phyloP scores from a whole-genome alignment of 2,797 vertebrate genomes.

The Spinus pinus region DNA sequence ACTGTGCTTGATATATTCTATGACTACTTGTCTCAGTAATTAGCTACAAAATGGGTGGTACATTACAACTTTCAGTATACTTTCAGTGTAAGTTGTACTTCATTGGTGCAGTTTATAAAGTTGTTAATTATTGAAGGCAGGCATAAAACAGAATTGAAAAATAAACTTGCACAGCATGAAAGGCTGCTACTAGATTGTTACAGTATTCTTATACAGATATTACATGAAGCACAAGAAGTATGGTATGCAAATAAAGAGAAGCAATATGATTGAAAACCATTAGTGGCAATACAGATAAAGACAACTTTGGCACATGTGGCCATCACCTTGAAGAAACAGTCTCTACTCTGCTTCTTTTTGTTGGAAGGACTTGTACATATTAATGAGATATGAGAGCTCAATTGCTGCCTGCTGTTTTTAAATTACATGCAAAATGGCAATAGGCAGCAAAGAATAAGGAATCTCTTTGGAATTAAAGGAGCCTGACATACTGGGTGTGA shows the following conservation, averaged over 20 bases:
- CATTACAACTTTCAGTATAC: background rate
- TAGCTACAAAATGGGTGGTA: background rate
- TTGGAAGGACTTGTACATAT: conserved; percentile 14
- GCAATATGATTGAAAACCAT: background rate
- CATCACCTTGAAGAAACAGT: conserved; percentile 44
- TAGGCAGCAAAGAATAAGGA: background rate
- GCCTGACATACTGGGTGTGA: background rate
- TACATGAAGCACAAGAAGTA: background rate
- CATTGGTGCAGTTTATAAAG: background rate
- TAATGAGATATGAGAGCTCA: conserved; percentile 53
- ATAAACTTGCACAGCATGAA: background rate
- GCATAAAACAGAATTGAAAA: conserved; percentile 4
- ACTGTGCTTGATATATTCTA: background rate
- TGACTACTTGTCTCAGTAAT: background rate
- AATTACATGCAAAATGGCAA: background rate
- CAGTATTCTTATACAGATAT: background rate
- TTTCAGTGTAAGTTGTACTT: background rate
- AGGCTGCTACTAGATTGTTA: background rate
- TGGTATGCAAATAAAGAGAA: background rate
- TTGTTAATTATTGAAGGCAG: conserved; percentile 20
- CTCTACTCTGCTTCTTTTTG: background rate
- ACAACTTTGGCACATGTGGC: background rate
- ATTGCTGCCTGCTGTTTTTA: conserved; percentile 49
- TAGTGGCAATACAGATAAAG: background rate
- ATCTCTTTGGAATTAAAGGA: conserved; percentile 21